Percentiles rank a stretch among this genome's conserved stretches.
These are phyloP conservation scores for Thamnaconus septentrionalis DNA, from an alignment of 2,113 vertebrate species.

Conservation along the genomic window DNA sequence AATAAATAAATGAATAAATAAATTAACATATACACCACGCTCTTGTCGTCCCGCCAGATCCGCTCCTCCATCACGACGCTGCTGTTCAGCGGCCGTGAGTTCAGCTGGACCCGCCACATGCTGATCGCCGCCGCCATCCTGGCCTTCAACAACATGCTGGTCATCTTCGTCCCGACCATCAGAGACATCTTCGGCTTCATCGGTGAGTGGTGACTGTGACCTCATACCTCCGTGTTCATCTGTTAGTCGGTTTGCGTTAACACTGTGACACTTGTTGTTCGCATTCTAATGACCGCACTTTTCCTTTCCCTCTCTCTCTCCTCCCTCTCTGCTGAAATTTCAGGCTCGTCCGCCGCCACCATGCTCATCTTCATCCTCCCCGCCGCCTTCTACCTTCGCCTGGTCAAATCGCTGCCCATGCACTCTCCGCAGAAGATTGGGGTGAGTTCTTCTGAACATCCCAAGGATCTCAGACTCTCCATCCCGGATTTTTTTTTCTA, in stretches of 20 bases:
- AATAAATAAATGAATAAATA: no score
- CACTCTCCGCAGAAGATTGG: conserved; percentile 91
- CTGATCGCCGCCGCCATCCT: conserved; percentile 85
- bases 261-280: no score
- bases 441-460: conserved; percentile 74
- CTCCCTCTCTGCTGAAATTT: background rate
- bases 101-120: conserved; percentile 92
- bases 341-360: conserved; percentile 94
- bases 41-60: conserved; percentile 75
- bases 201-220: conserved; percentile 78
- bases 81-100: conserved; percentile 86
- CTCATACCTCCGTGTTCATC: background rate
- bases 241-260: no score
- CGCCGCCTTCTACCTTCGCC: conserved; percentile 88
- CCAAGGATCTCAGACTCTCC: background rate
- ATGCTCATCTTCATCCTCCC: conserved; percentile 98
- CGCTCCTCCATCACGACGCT: conserved; percentile 88
- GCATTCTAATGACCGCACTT: no score
- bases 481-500: no score
- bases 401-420: conserved; percentile 86
- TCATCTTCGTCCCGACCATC: conserved; percentile 96
- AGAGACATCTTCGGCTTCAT: conserved; percentile 99
- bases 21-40: no score
- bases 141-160: conserved; percentile 86
- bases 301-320: no score